Percentiles rank a stretch among this genome's conserved stretches.
Evolutionary conservation across 2,797 vertebrate genomes (phyloP).

Genomic region (Acipenser oxyrinchus): DNA sequence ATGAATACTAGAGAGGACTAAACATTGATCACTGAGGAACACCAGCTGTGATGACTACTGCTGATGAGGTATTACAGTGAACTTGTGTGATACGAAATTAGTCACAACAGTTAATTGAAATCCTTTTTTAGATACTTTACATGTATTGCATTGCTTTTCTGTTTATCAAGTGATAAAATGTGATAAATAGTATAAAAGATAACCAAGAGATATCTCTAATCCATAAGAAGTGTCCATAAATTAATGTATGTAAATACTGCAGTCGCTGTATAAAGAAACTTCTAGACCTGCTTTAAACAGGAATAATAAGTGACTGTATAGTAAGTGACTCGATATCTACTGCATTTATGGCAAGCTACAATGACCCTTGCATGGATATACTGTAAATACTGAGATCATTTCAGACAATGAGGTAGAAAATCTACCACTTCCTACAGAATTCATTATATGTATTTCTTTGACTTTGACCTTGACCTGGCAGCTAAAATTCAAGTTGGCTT

Average conservation of each 20-base stretch:
- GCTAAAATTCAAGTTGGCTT: too few species aligned
- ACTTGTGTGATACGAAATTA: slow-evolving; percentile 27
- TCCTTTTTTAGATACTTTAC: background rate
- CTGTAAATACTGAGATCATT: too few species aligned
- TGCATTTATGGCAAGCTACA: too few species aligned
- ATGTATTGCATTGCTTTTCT: slow-evolving; percentile 2
- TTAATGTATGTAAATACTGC: background rate
- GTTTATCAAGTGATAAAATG: slow-evolving; percentile 30
- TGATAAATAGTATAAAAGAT: slow-evolving; percentile 30
- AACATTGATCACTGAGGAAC: slow-evolving; percentile 30
- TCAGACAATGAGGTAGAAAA: too few species aligned
- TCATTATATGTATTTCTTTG: too few species aligned
- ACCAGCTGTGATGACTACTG: slow-evolving; percentile 23
- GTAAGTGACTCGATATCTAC: too few species aligned
- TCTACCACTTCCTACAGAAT: too few species aligned
- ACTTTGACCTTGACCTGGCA: too few species aligned
- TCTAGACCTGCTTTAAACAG: too few species aligned
- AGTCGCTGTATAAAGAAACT: too few species aligned
- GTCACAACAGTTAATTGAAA: slow-evolving; percentile 24
- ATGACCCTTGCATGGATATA: too few species aligned
- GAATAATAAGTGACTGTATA: too few species aligned
- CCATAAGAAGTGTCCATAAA: slow-evolving; percentile 24
- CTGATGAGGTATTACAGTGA: slow-evolving; percentile 30
- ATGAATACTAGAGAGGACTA: slow-evolving; percentile 8
- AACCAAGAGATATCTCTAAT: slow-evolving; percentile 27